Conservation (phyloP, 1,140 invertebrate genomes). For the Lucilia sericata region DNA sequence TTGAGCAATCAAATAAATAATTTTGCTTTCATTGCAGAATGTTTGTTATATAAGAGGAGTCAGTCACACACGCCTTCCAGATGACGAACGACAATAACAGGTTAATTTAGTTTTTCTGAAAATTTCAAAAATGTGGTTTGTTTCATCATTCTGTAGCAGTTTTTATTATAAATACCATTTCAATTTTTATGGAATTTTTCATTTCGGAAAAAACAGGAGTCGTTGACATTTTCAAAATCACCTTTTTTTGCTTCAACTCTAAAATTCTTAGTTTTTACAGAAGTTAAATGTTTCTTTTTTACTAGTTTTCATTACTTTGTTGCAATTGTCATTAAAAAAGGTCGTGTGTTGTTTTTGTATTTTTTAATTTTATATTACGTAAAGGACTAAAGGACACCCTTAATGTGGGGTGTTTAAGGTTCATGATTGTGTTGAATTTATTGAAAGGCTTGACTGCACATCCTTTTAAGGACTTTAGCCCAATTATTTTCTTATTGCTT, state of each 20-base stretch:
- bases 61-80: background rate
- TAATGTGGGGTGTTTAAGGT: slow-evolving; percentile 2
- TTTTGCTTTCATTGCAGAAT: slow-evolving; percentile 45
- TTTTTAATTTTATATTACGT: background rate
- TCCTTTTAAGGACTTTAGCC: background rate
- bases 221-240: background rate
- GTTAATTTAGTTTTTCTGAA: background rate
- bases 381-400: background rate
- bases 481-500: background rate
- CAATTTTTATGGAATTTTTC: slow-evolving; percentile 9
- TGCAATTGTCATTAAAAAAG: background rate
- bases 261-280: too few species aligned
- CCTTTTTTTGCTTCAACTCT: background rate
- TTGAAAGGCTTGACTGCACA: background rate
- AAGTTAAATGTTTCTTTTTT: too few species aligned
- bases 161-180: background rate
- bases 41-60: background rate
- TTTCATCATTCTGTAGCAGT: background rate
- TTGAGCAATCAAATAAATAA: slow-evolving; percentile 47
- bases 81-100: background rate
- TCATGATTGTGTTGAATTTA: background rate
- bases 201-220: background rate
- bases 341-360: background rate
- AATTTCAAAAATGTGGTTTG: background rate
- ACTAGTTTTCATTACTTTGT: background rate